Evolutionary conservation across 2,113 vertebrate species (phyloP).

Genomic region (Mesoclemmys tuberculata): DNA sequence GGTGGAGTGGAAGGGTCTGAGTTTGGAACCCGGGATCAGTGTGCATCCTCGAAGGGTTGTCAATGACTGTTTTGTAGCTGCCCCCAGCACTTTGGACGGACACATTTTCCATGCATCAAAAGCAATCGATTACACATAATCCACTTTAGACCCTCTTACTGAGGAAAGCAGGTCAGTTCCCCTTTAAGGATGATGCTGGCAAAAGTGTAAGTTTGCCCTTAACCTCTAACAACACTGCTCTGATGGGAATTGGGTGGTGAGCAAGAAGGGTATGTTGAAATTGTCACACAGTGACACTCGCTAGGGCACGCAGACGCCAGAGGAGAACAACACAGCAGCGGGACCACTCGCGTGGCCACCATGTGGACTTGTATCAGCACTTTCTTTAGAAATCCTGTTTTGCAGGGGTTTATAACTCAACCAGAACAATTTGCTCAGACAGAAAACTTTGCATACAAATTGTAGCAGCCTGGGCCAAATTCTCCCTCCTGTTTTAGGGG

Average conservation of each 20-base stretch:
- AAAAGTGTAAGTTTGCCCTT: background rate
- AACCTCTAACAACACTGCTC: background rate
- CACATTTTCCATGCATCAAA: background rate
- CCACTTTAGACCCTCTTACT: background rate
- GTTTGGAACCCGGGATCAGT: background rate
- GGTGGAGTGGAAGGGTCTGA: too few relatives aligned
- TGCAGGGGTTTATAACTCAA: background rate
- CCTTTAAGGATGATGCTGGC: background rate
- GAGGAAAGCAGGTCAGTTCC: background rate
- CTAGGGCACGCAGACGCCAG: background rate
- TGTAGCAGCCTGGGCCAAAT: accelerated
- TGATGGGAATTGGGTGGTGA: background rate
- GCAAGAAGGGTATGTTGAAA: background rate
- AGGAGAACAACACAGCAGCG: background rate
- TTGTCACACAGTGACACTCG: background rate
- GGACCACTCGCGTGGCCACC: background rate
- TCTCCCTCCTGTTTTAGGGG: background rate
- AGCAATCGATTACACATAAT: background rate
- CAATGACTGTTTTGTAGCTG: too few relatives aligned
- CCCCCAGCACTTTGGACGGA: too few relatives aligned
- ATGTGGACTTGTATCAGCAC: background rate
- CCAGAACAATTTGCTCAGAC: background rate
- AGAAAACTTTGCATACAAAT: background rate
- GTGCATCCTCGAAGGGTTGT: too few relatives aligned
- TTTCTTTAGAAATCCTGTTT: background rate